Conservation (phyloP, 2,113 vertebrate genomes). For the Carollia perspicillata region DNA sequence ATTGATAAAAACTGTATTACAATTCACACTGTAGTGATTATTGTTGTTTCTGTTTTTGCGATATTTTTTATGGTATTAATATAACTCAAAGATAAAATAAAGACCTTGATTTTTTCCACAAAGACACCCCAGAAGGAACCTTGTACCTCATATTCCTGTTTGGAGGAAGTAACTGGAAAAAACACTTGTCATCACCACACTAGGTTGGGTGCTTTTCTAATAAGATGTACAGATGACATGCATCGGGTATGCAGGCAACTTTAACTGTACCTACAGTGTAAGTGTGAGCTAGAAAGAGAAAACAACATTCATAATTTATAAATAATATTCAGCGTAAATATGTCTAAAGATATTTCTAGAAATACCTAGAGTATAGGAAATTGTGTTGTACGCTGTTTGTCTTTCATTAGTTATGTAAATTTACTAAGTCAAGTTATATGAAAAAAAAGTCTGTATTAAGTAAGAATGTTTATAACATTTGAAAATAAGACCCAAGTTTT, state of each 20-base stretch:
- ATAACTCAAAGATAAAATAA: neutral
- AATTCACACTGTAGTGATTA: neutral
- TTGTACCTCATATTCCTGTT: conserved; percentile 66
- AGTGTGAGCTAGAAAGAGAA: conserved; percentile 47
- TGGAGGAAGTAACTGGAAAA: conserved; percentile 74
- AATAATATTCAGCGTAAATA: conserved; percentile 68
- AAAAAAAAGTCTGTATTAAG: neutral
- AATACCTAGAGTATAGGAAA: conserved; percentile 38
- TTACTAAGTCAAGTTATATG: neutral
- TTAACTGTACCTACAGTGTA: conserved; percentile 40
- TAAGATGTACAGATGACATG: conserved; percentile 65
- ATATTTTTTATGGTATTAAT: neutral
- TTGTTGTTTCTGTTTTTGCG: neutral
- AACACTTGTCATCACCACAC: conserved; percentile 72
- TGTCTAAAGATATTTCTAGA: conserved; percentile 57
- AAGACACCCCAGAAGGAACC: conserved; percentile 33
- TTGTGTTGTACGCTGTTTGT: conserved; percentile 11
- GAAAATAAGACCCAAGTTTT: conserved; percentile 6
- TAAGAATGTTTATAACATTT: neutral
- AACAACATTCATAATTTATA: conserved; percentile 60
- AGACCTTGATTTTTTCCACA: conserved; percentile 52
- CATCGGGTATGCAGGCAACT: conserved; percentile 48
- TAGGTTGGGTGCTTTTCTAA: conserved; percentile 62
- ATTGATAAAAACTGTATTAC: neutral
- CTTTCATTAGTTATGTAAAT: conserved; percentile 56